phyloP scores from a whole-genome alignment of 2,797 vertebrate species.

The Galago senegalensis region DNA sequence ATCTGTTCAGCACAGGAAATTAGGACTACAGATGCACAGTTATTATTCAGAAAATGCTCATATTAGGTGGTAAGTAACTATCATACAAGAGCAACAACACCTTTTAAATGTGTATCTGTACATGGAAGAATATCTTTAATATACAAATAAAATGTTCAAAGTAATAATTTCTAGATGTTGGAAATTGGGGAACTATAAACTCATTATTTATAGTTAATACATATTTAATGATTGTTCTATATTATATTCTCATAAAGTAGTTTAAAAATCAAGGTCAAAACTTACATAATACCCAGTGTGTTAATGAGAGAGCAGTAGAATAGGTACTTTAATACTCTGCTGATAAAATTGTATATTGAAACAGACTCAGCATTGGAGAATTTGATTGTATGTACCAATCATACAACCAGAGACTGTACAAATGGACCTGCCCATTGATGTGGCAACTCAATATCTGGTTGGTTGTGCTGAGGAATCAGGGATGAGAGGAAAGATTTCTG shows the following conservation, averaged over 20 bases:
- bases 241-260: neutral
- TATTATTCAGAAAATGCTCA: conserved; percentile 30
- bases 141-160: conserved; percentile 34
- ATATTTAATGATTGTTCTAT: conserved; percentile 44
- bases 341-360: neutral
- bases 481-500: neutral
- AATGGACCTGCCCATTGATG: neutral
- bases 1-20: neutral
- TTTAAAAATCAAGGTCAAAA: conserved; percentile 55
- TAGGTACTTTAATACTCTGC: conserved; percentile 15
- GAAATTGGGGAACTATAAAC: conserved; percentile 25
- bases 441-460: neutral
- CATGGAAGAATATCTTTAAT: neutral
- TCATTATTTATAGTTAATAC: neutral
- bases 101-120: conserved; percentile 8
- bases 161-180: conserved; percentile 14
- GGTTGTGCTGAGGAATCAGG: neutral
- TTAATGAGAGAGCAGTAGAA: neutral
- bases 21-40: neutral
- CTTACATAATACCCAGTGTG: neutral
- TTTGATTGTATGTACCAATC: neutral
- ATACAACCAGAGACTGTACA: neutral
- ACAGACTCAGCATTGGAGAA: neutral
- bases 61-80: neutral
- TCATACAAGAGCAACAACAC: neutral